Evolutionary conservation across 92 coral and sea anemone genomes (phyloP).

Genomic region (Siderastrea siderea): DNA sequence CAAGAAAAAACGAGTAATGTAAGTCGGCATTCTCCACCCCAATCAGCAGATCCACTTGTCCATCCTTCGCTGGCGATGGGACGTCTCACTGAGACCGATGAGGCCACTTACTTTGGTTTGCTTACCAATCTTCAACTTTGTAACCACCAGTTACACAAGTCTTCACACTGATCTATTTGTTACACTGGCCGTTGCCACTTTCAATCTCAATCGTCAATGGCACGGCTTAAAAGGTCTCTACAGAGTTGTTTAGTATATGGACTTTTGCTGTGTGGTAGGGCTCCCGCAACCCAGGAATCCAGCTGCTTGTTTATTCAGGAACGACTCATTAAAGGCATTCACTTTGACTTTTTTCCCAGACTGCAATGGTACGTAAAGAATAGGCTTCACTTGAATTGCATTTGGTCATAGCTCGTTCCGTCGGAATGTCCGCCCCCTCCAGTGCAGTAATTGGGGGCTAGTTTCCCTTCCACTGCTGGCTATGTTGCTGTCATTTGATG

Average conservation of each 20-base stretch:
- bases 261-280: slow-evolving; percentile 65
- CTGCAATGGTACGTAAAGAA: slow-evolving; percentile 63
- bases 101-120: slow-evolving; percentile 57
- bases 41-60: slow-evolving; percentile 67
- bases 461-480: not conserved
- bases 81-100: slow-evolving; percentile 66
- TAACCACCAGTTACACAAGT: slow-evolving; percentile 76
- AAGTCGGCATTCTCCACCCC: slow-evolving; percentile 74
- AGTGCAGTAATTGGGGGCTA: not conserved
- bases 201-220: slow-evolving; percentile 60
- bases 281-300: slow-evolving; percentile 56
- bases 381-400: slow-evolving; percentile 31
- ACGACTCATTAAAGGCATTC: slow-evolving; percentile 73
- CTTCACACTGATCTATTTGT: slow-evolving; percentile 55
- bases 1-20: slow-evolving; percentile 65
- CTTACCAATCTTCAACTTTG: slow-evolving; percentile 69
- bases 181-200: slow-evolving; percentile 74
- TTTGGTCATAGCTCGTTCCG: slow-evolving; percentile 25
- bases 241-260: slow-evolving; percentile 66
- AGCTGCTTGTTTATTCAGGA: slow-evolving; percentile 64
- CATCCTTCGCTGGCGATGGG: slow-evolving; percentile 72
- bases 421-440: slow-evolving; percentile 10
- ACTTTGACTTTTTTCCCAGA: slow-evolving; percentile 64
- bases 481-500: too few relatives aligned
- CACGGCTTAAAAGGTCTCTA: slow-evolving; percentile 71